Base-by-base conservation (phyloP, 1,140 invertebrate genomes). In the Homarus americanus region DNA sequence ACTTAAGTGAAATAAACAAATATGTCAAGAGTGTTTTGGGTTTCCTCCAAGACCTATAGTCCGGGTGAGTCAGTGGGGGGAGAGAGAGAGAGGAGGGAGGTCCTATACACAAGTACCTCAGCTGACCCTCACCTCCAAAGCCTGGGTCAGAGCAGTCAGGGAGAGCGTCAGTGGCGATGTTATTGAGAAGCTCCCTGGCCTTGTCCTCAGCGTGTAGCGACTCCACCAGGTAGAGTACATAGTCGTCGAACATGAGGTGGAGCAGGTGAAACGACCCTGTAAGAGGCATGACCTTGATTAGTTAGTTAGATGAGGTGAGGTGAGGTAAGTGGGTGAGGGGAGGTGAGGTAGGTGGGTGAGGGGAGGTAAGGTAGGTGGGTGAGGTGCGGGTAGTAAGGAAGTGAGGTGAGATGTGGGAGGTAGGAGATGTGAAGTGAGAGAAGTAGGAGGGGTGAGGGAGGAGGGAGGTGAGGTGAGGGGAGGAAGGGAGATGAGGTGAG, bases 211-310 rank as follows among this genome's bases (percentile, higher is more conserved):
- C 87, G 72, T 93, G 87, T 9, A 91, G 95, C 94, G 78, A 95
- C 94, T 95, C 95, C 1, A 95, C 94, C 58, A 94, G 93, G 84
- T 95, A 95, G 85, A 95, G 89, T 15, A 95, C 94, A 88, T 95
- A 95, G 87, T 95, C 95, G 91, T 95, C 95, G 92, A 95, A 95
- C 94, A 95, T 95, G 28, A 95, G 93, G 87, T 95, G 95, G 63
- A 96, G 93, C 49, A 95, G 93, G 92, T 95, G 95, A 91, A 95
- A 95, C 0, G 95, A 95, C 41, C 95, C 95, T 95, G 85, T 0
- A 44, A 20, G 20, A 92, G 92, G 3, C 1, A 58, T 92, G n/a
- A n/a, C n/a, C n/a, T n/a, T n/a, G n/a, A n/a, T n/a, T n/a, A 1
- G 0, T 10, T 44, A 38, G n/a, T 36, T 34, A 34, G 38, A 12